phyloP scores from a whole-genome alignment of 2,888 invertebrate species.

The Parthenolecanium corni region DNA sequence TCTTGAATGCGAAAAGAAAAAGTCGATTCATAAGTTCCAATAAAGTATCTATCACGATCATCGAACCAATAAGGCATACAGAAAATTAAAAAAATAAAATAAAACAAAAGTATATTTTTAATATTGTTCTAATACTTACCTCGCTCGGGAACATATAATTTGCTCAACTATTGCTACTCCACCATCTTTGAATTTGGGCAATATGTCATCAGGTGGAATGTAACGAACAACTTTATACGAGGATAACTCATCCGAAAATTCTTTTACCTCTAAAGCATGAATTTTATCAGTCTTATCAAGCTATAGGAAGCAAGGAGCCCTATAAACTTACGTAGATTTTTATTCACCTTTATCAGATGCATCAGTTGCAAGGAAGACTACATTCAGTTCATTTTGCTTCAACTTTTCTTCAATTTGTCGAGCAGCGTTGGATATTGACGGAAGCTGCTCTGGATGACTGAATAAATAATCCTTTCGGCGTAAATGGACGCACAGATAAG shows the following conservation, averaged over 20 bases:
- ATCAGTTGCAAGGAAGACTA: conserved; percentile 78
- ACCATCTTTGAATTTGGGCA: conserved; percentile 56
- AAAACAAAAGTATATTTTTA: no score
- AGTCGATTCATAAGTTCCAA: conserved; percentile 90
- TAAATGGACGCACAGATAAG: conserved; percentile 76
- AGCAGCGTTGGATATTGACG: conserved; percentile 63
- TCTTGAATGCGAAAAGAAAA: conserved; percentile 95
- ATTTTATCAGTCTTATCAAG: no score
- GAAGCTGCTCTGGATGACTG: conserved; percentile 60
- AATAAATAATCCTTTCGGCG: conserved; percentile 76
- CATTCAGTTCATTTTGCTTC: conserved; percentile 44
- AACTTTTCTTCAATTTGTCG: conserved; percentile 55
- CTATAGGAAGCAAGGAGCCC: no score
- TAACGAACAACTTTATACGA: conserved; percentile 34
- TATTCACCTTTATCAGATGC: conserved; percentile 48
- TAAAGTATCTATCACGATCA: conserved; percentile 57
- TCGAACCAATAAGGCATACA: no score
- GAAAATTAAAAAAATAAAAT: no score
- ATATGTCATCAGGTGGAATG: conserved; percentile 33
- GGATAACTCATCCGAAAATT: conserved; percentile 34
- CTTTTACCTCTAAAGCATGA: conserved; percentile 31
- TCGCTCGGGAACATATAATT: conserved; percentile 81
- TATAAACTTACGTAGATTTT: no score
- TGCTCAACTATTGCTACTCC: conserved; percentile 89
- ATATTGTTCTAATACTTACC: conserved; percentile 38